Evolutionary conservation across 2,113 vertebrate genomes (phyloP), one percentile per base, ranked within the genome.

Genomic region (Diadophis punctatus): DNA sequence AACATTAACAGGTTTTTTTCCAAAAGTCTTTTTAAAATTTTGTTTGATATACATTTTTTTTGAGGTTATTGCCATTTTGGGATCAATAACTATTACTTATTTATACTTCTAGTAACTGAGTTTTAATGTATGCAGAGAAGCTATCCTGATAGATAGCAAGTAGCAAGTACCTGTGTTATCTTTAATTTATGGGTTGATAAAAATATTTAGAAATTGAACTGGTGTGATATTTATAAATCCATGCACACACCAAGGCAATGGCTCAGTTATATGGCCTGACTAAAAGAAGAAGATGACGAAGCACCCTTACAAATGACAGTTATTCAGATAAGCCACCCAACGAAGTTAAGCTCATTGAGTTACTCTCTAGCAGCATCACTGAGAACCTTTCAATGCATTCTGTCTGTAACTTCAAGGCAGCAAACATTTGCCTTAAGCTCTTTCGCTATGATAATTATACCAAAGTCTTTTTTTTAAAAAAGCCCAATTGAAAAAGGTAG

Each of bases 41-140:
- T 91, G 92, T 95, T 97, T 96, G 94, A 95, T 94, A 96, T 93
- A 96, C 93, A 94, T 95, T 92, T 95, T 93, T 95, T 55, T 92
- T 51, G 94, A 96, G 94, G 94, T 95, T 96, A 95, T 95, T 93
- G 68, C 94, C 93, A 60, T 94, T 95, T 91, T 0, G 51, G 94
- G 93, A 96, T 96, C 96, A 88, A 96, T 95, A 96, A 89, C 88
- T 91, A 94, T 95, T 95, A 96, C 92, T 97, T 95, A 96, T 97
- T 97, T 94, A 96, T 95, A 63, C 94, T 96, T 96, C 95, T 96
- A 97, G 95, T 96, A 97, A 97, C 94, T 91, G 94, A 11, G 93
- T 95, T 96, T 92, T 97, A 96, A 97, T 96, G 94, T 96, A 96
- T 94, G 96, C 95, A 89, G 88, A 93, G 95, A 95, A 93, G 95